A percentile compares a stretch with the other conserved stretches of the same genome.
phyloP scores from a whole-genome alignment of 2,113 vertebrate genomes.

The Rissa tridactyla region DNA sequence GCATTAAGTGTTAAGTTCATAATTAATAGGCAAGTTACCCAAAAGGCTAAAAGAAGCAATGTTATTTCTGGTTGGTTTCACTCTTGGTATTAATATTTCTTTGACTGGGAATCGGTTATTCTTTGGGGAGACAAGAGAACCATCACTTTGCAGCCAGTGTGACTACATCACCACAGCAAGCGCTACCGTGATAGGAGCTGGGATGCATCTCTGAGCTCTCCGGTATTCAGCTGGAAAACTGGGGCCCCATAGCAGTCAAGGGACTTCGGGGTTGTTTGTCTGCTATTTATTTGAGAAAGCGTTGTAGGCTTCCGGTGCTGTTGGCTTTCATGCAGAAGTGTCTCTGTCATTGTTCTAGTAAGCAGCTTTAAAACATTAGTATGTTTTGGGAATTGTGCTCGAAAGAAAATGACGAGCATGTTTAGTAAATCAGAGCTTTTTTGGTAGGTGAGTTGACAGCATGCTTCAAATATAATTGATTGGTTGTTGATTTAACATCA shows the following conservation, averaged over 20 bases:
- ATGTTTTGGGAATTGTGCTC: neutral
- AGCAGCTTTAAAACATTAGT: neutral
- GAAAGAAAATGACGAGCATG: neutral
- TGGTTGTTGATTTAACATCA: neutral
- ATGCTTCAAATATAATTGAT: neutral
- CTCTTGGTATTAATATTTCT: neutral
- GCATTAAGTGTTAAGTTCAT: neutral
- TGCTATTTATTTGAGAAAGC: neutral
- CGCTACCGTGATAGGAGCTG: rapidly evolving
- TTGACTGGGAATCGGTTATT: neutral
- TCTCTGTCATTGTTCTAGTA: neutral
- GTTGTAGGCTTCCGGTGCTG: neutral
- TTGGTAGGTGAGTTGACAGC: neutral
- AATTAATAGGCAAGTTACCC: neutral
- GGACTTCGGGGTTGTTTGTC: neutral
- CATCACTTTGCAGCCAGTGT: neutral
- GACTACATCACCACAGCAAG: neutral
- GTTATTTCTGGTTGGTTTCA: neutral
- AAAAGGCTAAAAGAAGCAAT: neutral
- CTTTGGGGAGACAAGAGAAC: neutral
- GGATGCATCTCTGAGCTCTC: neutral
- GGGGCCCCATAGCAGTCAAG: neutral
- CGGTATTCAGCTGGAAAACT: neutral
- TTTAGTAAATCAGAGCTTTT: neutral
- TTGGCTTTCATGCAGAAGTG: neutral